phyloP scores from a whole-genome alignment of 2,888 invertebrate genomes.

The Tipula lateralis region DNA sequence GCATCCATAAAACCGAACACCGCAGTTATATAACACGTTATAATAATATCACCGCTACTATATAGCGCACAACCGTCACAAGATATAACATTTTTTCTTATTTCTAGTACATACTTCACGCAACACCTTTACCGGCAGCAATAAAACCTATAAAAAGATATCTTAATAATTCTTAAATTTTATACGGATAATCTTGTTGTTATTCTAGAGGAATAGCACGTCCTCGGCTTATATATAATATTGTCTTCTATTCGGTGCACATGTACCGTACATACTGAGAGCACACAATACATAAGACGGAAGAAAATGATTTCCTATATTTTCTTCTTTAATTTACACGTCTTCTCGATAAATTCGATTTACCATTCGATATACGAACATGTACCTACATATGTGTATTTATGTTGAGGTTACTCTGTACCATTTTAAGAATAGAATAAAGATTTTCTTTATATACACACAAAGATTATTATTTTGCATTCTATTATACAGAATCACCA shows the following conservation, averaged over 20 bases:
- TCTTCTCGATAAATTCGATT: constrained; percentile 1
- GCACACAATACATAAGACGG: not conserved
- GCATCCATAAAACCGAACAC: too few relatives aligned
- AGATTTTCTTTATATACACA: not conserved
- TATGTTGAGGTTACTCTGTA: not conserved
- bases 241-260: not conserved
- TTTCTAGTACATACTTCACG: not conserved
- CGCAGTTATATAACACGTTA: too few relatives aligned
- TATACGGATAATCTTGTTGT: not conserved
- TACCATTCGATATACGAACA: not conserved
- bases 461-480: not conserved
- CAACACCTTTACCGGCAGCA: not conserved
- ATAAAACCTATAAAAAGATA: not conserved
- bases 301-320: not conserved
- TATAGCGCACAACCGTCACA: too few relatives aligned
- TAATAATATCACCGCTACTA: too few relatives aligned
- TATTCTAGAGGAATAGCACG: not conserved
- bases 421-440: not conserved
- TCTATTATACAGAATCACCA: not conserved
- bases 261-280: not conserved
- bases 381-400: not conserved
- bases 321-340: not conserved
- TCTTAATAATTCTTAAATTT: not conserved
- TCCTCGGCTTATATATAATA: not conserved
- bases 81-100: too few relatives aligned